These are phyloP conservation scores for Macrostomum lignano DNA, from an alignment of 1,140 invertebrate genomes.

Conservation along the genomic window DNA sequence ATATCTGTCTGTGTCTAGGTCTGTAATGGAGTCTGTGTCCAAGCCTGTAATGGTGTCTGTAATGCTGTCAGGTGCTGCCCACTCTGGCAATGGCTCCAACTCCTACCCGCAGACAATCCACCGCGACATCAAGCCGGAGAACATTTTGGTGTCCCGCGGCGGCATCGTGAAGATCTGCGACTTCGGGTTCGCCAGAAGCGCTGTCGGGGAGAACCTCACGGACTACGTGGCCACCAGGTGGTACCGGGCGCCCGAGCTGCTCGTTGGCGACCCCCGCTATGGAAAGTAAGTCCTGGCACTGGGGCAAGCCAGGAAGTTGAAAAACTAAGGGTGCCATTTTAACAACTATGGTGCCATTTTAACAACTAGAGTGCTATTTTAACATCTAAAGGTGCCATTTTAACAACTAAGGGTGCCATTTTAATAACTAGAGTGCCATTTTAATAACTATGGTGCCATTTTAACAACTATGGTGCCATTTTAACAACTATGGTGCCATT, in stretches of 20 bases:
- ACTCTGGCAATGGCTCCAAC: neutral
- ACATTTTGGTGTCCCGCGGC: slow-evolving; percentile 46
- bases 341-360: no score
- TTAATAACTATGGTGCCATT: no score
- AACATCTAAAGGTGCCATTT: no score
- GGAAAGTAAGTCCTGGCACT: slow-evolving; percentile 43
- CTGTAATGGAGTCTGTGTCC: slow-evolving; percentile 1
- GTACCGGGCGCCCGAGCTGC: slow-evolving; percentile 77
- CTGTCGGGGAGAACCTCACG: slow-evolving; percentile 52
- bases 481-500: no score
- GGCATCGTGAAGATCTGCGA: slow-evolving; percentile 62
- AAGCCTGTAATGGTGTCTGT: neutral
- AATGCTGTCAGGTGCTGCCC: neutral
- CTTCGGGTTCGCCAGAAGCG: slow-evolving; percentile 48
- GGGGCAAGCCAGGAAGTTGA: no score
- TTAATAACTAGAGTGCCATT: no score
- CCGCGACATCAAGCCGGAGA: slow-evolving; percentile 65
- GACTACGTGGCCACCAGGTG: slow-evolving; percentile 95
- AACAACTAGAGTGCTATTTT: no score
- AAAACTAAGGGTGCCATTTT: no score
- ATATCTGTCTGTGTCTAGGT: neutral
- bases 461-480: no score
- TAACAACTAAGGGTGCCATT: no score
- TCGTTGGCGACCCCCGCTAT: slow-evolving; percentile 87
- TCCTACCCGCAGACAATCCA: slow-evolving; percentile 40